Conservation (phyloP, 2,113 vertebrate genomes). For the Tragelaphus imberbis region DNA sequence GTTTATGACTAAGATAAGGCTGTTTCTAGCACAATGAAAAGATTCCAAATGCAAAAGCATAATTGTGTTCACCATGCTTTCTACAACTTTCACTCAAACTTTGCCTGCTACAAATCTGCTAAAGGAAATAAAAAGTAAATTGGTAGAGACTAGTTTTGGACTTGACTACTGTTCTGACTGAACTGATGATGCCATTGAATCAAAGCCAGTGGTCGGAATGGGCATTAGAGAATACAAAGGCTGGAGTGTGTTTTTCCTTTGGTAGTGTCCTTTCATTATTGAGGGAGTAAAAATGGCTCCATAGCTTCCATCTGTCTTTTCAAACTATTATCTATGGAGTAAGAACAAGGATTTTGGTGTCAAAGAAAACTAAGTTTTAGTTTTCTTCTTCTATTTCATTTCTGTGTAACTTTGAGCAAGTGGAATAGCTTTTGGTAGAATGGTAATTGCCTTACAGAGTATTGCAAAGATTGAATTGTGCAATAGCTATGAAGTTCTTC, state of each 20-base stretch:
- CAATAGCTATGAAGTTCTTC: background rate
- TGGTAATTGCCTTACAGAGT: background rate
- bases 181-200: background rate
- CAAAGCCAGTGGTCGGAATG: background rate
- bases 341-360: background rate
- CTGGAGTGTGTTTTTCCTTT: background rate
- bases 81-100: background rate
- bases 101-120: background rate
- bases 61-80: background rate
- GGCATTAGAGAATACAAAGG: background rate
- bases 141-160: background rate
- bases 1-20: background rate
- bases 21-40: background rate
- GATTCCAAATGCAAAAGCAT: background rate
- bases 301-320: background rate
- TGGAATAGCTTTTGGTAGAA: background rate
- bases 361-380: background rate
- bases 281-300: background rate
- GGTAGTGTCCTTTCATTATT: background rate
- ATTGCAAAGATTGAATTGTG: background rate
- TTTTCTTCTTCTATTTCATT: background rate
- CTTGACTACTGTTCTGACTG: background rate
- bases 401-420: background rate
- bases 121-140: constrained; percentile 20
- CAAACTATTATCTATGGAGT: background rate